Conservation (phyloP, 2,888 invertebrate species). For the Monoplex corrugatus region DNA sequence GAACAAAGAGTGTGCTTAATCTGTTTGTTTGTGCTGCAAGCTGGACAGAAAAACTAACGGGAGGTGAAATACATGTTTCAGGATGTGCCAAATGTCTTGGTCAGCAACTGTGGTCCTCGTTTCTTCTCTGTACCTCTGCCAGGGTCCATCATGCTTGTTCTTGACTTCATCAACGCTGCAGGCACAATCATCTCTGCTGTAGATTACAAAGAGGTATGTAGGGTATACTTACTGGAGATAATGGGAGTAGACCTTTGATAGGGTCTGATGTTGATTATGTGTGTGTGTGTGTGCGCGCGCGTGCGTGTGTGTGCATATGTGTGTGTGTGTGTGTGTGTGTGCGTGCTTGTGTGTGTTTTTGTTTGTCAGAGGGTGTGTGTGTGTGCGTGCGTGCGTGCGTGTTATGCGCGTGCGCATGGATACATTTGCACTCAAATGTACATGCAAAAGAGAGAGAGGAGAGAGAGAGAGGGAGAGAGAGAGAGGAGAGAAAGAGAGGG, state of each 20-base stretch:
- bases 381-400: too few species aligned
- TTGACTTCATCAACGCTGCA: slow-evolving; percentile 95
- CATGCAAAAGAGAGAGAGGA: too few species aligned
- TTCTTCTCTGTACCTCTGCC: slow-evolving; percentile 93
- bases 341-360: not conserved
- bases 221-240: not conserved
- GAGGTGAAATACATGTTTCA: slow-evolving; percentile 83
- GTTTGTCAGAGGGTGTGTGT: not conserved
- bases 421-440: too few species aligned
- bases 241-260: not conserved
- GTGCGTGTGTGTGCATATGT: not conserved
- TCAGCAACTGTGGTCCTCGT: slow-evolving; percentile 91
- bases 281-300: not conserved
- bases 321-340: slow-evolving; percentile 10
- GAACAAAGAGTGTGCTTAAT: too few species aligned
- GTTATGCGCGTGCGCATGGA: too few species aligned
- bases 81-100: slow-evolving; percentile 89
- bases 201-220: slow-evolving; percentile 84
- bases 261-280: too few species aligned
- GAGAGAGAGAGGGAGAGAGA: too few species aligned
- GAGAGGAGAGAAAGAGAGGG: too few species aligned
- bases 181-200: slow-evolving; percentile 91
- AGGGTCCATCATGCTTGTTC: slow-evolving; percentile 91
- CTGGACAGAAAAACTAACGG: too few species aligned
- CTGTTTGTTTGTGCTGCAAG: too few species aligned